Percentiles rank a stretch among this genome's conserved stretches.
These are phyloP conservation scores for Agrilus planipennis DNA, from an alignment of 1,140 invertebrate genomes.

Conservation along the genomic window DNA sequence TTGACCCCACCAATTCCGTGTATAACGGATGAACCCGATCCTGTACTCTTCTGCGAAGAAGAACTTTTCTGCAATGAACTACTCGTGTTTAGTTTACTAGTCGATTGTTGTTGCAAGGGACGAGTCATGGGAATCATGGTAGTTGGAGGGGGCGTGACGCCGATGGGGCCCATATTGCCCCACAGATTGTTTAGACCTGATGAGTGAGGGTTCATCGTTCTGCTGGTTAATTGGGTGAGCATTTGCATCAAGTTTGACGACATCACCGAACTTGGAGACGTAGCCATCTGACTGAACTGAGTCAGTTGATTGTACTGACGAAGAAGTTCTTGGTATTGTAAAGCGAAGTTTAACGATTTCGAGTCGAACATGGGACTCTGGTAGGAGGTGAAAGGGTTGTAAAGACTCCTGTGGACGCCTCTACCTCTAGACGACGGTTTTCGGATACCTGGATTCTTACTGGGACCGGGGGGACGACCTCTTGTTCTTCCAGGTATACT, in stretches of 20 bases:
- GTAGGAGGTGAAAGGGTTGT: conserved; percentile 12
- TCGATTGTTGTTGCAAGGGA: too few species aligned
- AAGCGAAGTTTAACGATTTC: conserved; percentile 22
- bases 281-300: conserved; percentile 13
- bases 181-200: too few species aligned
- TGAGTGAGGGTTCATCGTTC: background rate
- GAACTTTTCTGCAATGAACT: too few species aligned
- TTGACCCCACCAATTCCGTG: too few species aligned
- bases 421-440: conserved; percentile 17
- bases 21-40: too few species aligned
- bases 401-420: conserved; percentile 9
- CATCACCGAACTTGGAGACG: conserved; percentile 5
- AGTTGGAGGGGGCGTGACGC: too few species aligned
- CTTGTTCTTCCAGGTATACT: conserved; percentile 24
- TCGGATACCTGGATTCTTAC: conserved; percentile 19
- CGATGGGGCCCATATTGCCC: too few species aligned
- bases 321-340: conserved; percentile 30
- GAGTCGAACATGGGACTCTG: conserved; percentile 10
- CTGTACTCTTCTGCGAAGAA: too few species aligned
- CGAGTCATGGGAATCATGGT: too few species aligned
- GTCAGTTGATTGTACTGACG: conserved; percentile 26
- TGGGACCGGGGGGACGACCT: conserved; percentile 28
- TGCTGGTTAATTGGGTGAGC: background rate
- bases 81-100: too few species aligned
- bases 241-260: conserved; percentile 11